Conservation (phyloP, 2,113 vertebrate genomes). For the Eretmochelys imbricata region DNA sequence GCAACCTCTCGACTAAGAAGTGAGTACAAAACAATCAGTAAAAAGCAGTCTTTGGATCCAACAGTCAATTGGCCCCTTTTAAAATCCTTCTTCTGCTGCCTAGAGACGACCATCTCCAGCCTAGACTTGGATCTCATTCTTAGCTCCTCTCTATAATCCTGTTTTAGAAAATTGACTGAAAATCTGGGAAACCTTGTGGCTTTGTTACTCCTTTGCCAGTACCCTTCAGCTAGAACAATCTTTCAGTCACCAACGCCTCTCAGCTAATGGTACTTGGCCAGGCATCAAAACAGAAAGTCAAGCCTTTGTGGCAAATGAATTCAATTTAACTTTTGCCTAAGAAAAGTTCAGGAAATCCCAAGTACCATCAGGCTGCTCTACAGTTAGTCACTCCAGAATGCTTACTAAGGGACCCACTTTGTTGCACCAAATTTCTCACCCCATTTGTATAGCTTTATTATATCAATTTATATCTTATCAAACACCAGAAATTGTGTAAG, state of each 20-base stretch:
- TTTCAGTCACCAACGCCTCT: neutral
- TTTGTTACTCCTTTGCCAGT: neutral
- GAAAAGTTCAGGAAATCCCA: neutral
- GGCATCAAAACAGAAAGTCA: neutral
- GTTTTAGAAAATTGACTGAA: neutral
- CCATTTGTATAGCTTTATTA: neutral
- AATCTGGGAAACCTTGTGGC: neutral
- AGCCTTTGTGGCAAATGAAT: accelerated
- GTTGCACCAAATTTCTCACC: neutral
- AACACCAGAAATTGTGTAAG: neutral
- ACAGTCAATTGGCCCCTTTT: accelerated
- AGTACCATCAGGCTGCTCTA: neutral
- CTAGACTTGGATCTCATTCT: accelerated
- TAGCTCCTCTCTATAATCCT: neutral
- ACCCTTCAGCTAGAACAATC: neutral
- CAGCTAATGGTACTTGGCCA: neutral
- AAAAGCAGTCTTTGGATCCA: neutral
- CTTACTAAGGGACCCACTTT: neutral
- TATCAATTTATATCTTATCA: neutral
- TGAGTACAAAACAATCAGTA: neutral
- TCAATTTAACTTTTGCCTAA: neutral
- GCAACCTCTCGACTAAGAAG: neutral
- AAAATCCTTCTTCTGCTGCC: neutral
- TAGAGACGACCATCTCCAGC: neutral
- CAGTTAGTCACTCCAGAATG: neutral